phyloP scores from a whole-genome alignment of 2,888 invertebrate genomes.

The Limulus polyphemus region DNA sequence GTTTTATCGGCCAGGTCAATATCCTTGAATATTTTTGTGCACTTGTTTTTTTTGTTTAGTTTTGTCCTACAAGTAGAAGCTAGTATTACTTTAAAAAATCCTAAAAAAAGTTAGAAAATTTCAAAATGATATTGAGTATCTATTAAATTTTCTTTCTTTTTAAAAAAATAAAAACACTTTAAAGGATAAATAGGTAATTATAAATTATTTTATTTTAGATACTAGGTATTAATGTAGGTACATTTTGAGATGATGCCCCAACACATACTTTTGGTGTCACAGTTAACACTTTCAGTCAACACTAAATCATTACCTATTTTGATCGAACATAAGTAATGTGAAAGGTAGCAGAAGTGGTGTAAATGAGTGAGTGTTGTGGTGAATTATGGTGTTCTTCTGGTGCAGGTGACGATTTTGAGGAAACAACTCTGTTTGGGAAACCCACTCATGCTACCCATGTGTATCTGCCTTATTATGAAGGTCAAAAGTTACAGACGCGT shows the following conservation, averaged over 20 bases:
- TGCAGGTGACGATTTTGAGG: conserved; percentile 40
- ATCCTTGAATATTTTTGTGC: too few relatives aligned
- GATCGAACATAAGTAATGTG: background rate
- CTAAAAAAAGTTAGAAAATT: too few relatives aligned
- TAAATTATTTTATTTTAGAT: too few relatives aligned
- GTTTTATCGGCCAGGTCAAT: too few relatives aligned
- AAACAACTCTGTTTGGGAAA: conserved; percentile 48
- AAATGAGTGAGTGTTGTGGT: conserved; percentile 4
- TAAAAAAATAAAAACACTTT: too few relatives aligned
- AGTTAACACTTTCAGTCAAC: background rate
- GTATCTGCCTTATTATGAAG: conserved; percentile 67
- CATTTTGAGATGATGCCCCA: background rate
- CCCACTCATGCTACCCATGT: conserved; percentile 62
- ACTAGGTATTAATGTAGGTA: too few relatives aligned
- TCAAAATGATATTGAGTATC: too few relatives aligned
- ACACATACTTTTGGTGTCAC: background rate
- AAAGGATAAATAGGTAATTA: too few relatives aligned
- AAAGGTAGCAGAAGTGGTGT: background rate
- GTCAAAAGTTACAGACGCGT: conserved; percentile 63
- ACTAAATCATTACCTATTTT: background rate
- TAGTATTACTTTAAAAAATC: too few relatives aligned
- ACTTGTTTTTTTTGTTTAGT: too few relatives aligned
- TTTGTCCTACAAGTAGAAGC: too few relatives aligned
- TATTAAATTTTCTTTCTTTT: too few relatives aligned
- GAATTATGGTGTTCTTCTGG: conserved; percentile 14